Conservation (phyloP, 2,797 vertebrate species). For the Peromyscus aztecus region DNA sequence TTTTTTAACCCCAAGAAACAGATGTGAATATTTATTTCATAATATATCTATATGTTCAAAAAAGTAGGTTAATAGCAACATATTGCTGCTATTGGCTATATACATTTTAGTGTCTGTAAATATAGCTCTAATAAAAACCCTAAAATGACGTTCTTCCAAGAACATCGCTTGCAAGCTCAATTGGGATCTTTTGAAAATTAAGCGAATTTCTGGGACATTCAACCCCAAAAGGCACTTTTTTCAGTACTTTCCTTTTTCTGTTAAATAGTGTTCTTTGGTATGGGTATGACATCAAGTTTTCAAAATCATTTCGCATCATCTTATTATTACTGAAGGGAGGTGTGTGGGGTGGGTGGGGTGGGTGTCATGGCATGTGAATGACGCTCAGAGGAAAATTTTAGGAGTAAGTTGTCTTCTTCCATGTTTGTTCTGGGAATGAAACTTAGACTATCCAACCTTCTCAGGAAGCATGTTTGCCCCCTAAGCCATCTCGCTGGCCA, state of each 20-base stretch:
- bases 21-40: constrained; percentile 2
- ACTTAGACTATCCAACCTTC: no score
- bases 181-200: background rate
- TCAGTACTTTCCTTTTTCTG: background rate
- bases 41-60: constrained; percentile 2
- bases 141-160: background rate
- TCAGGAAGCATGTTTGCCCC: background rate
- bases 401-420: background rate
- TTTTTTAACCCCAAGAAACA: constrained; percentile 39
- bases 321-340: background rate
- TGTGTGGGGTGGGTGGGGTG: background rate
- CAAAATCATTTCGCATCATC: background rate
- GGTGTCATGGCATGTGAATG: fast-evolving
- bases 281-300: background rate
- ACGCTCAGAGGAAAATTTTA: background rate
- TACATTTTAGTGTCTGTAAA: background rate
- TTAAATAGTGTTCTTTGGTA: background rate
- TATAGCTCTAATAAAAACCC: background rate
- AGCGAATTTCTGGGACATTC: background rate
- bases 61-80: background rate
- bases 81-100: background rate
- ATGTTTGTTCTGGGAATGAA: background rate
- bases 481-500: background rate
- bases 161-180: background rate
- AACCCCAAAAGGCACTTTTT: background rate